These are phyloP conservation scores for Centropyge bicolor DNA, from an alignment of 2,797 vertebrate species.

Conservation along the genomic window DNA sequence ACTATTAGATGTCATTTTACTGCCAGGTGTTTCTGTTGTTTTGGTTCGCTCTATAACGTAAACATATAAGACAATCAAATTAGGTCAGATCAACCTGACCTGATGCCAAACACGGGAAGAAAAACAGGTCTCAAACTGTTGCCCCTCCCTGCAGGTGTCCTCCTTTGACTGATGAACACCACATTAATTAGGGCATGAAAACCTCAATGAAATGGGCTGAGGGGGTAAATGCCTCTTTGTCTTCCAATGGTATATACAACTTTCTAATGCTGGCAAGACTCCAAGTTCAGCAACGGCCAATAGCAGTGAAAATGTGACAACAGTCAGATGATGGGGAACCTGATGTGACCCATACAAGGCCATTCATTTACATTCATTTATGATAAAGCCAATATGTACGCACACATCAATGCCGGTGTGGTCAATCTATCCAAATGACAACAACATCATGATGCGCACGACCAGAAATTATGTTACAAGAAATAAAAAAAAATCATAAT, in stretches of 20 bases:
- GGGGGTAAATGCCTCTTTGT: constrained; percentile 54
- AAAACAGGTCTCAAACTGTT: constrained; percentile 6
- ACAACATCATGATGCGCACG: neutral
- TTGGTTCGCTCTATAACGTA: neutral
- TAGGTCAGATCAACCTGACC: neutral
- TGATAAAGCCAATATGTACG: neutral
- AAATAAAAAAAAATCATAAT: too few relatives aligned
- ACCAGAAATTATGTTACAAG: neutral
- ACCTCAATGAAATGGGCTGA: constrained; percentile 7
- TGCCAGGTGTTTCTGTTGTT: constrained; percentile 7
- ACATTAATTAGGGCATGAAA: constrained; percentile 59
- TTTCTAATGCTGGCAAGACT: constrained; percentile 34
- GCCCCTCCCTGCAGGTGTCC: constrained; percentile 57
- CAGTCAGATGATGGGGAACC: neutral
- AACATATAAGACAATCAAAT: neutral
- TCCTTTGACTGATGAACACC: constrained; percentile 48
- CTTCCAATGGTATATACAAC: constrained; percentile 29
- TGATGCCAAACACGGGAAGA: constrained; percentile 6
- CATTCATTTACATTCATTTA: neutral
- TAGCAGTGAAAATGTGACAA: neutral
- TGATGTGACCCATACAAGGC: neutral
- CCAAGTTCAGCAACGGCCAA: constrained; percentile 20
- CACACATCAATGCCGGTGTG: too few relatives aligned
- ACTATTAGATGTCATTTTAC: neutral
- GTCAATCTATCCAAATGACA: neutral